Evolutionary conservation across 2,888 invertebrate species (phyloP), one percentile per base, ranked within the genome.

Genomic region (Loripinus fragilis): DNA sequence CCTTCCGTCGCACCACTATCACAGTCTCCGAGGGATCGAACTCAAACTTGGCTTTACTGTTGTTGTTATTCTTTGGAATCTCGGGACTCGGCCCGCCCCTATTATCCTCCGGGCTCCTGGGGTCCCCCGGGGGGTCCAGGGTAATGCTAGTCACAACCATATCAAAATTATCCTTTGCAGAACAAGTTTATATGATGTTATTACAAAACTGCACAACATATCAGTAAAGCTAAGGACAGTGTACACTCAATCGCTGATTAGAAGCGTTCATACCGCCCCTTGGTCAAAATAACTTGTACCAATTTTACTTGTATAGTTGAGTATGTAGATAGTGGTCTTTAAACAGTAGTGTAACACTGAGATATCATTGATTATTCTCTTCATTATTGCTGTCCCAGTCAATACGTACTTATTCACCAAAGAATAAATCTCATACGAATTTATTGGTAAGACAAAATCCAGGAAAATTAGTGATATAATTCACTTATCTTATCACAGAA

Each of bases 11-110:
- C 42, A 84, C 84, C 7, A 84, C 84, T 33, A 84, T 84, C 74
- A 84, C 79, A 35, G 84, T 84, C 35, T 84, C 81, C n/a, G 80
- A 71, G 15, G 81, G 81, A 41, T 84, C 84, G 23, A 84, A 78
- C 30, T 79, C 68, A 65, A 81, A 73, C 7, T 81, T 77, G 38
- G 68, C 55, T 69, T 78, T 74, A 25, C 76, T 73, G 67, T 78
- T 77, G 60, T 78, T 77, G 50, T 76, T 78, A 30, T 80, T 78
- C 45, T 55, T 68, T 0, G 84, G 84, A 25, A 84, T 75, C 23
- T 78, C 81, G 5, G 84, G 84, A 65, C 84, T 84, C 33, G 69
- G n/a, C 20, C 64, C 74, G 55, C 80, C 84, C 5, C 76, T 65
- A 41, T 70, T 50, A 2, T 79, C 80, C 23, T 80, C 78, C 20